phyloP scores from a whole-genome alignment of 2,797 vertebrate genomes.

The Clarias fuscus region DNA sequence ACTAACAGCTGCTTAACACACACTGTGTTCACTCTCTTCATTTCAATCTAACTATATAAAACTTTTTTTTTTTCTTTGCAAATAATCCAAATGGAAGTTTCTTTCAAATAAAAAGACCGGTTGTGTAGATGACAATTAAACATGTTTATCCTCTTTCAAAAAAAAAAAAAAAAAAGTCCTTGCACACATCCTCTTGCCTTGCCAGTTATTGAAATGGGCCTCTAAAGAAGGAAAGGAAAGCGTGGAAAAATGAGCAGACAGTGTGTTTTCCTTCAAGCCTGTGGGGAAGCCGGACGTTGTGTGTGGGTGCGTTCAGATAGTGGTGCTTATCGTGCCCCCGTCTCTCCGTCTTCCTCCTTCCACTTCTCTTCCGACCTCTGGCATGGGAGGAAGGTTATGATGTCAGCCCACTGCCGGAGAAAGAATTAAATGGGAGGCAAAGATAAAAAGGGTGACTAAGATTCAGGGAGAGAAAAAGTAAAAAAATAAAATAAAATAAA shows the following conservation, averaged over 20 bases:
- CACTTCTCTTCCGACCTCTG: slow-evolving; percentile 48
- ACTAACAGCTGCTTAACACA: slow-evolving; percentile 26
- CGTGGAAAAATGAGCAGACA: slow-evolving; percentile 48
- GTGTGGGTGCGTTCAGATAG: slow-evolving; percentile 59
- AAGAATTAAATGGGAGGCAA: slow-evolving; percentile 19
- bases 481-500: not conserved
- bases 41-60: not conserved
- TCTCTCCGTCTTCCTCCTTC: slow-evolving; percentile 54
- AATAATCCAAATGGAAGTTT: slow-evolving; percentile 24
- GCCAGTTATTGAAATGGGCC: slow-evolving; percentile 54
- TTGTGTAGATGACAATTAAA: slow-evolving; percentile 48
- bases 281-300: slow-evolving; percentile 53
- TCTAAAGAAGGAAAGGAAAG: slow-evolving; percentile 54
- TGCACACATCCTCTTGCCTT: slow-evolving; percentile 48
- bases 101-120: slow-evolving; percentile 45
- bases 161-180: slow-evolving; percentile 24
- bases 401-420: slow-evolving; percentile 39
- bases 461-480: not conserved
- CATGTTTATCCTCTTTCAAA: slow-evolving; percentile 43
- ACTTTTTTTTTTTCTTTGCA: not conserved
- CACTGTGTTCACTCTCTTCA: not conserved
- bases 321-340: slow-evolving; percentile 50
- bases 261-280: slow-evolving; percentile 50
- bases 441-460: slow-evolving; percentile 1
- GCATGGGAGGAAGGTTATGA: slow-evolving; percentile 53